Conservation (phyloP, 2,113 vertebrate genomes). For the Tetrax tetrax region DNA sequence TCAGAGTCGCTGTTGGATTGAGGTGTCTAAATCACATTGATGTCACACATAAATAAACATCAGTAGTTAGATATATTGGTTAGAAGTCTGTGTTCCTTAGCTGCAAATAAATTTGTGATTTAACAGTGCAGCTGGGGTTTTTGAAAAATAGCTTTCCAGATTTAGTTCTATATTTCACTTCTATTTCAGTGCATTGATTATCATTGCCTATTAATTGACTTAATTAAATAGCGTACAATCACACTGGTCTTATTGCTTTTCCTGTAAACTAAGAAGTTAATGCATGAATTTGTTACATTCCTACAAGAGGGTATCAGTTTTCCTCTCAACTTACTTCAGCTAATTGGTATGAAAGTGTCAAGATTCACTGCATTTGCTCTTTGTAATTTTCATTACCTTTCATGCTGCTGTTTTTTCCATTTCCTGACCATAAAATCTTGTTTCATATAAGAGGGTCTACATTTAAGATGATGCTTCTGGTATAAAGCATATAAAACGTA, state of each 20-base stretch:
- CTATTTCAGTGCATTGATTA: background rate
- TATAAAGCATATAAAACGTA: background rate
- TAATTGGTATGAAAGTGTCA: background rate
- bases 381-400: background rate
- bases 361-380: background rate
- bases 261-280: background rate
- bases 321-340: background rate
- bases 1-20: background rate
- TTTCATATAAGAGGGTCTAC: background rate
- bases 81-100: background rate
- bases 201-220: background rate
- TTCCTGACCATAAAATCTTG: background rate
- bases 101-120: background rate
- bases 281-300: background rate
- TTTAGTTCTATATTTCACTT: background rate
- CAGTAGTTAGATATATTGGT: background rate
- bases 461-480: background rate
- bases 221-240: background rate
- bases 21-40: constrained; percentile 6
- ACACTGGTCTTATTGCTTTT: background rate
- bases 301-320: background rate
- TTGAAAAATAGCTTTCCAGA: background rate
- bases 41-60: background rate
- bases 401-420: background rate
- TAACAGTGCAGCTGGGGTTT: background rate